phyloP scores from a whole-genome alignment of 2,113 vertebrate species.

The Chaenogobius annularis region DNA sequence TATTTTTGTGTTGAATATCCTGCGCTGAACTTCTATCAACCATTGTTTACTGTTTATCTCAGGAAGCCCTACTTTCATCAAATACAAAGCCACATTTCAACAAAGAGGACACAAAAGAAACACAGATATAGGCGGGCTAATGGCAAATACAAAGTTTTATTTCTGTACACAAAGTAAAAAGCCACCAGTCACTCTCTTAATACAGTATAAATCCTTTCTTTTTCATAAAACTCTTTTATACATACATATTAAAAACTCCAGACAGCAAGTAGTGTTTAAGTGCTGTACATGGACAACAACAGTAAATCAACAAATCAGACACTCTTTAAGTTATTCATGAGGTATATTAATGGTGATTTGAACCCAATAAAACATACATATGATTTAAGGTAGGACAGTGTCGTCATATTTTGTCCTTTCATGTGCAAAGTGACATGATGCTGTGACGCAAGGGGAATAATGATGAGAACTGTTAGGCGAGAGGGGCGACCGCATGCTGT shows the following conservation, averaged over 20 bases:
- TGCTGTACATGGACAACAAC: constrained; percentile 43
- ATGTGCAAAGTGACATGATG: constrained; percentile 34
- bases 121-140: constrained; percentile 37
- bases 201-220: constrained; percentile 72
- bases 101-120: constrained; percentile 34
- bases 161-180: constrained; percentile 84
- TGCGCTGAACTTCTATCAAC: not conserved
- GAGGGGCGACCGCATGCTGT: constrained; percentile 44
- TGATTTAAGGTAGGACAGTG: constrained; percentile 28
- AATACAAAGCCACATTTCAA: constrained; percentile 44
- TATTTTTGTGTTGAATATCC: not conserved
- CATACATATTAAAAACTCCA: constrained; percentile 71
- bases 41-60: not conserved
- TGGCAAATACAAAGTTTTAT: constrained; percentile 82
- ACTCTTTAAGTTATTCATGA: constrained; percentile 52
- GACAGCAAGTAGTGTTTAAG: constrained; percentile 49
- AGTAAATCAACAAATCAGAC: constrained; percentile 32
- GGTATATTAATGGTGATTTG: constrained; percentile 62
- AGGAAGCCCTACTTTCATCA: constrained; percentile 30
- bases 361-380: constrained; percentile 23
- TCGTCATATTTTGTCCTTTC: constrained; percentile 40
- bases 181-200: constrained; percentile 76
- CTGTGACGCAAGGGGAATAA: constrained; percentile 30
- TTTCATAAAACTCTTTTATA: constrained; percentile 65
- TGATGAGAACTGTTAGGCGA: constrained; percentile 18